Conservation (phyloP, 2,797 vertebrate species). For the Chanos chanos region DNA sequence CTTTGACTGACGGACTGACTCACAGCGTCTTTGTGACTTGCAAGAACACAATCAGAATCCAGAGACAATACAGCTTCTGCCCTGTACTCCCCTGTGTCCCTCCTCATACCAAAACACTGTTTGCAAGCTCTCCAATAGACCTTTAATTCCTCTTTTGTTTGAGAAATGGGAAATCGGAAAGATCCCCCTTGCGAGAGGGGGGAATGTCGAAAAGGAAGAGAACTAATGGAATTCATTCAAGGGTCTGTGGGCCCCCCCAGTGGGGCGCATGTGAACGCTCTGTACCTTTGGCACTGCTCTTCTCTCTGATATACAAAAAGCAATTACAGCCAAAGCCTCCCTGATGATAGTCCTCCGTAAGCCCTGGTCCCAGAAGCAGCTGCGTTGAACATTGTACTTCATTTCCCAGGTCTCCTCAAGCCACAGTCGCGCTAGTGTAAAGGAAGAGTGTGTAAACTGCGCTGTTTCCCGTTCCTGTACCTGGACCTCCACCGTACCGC, state of each 20-base stretch:
- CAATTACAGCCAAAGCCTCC: slow-evolving; percentile 28
- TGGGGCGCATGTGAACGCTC: slow-evolving; percentile 18
- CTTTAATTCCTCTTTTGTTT: slow-evolving; percentile 41
- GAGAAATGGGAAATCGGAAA: slow-evolving; percentile 28
- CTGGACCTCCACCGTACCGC: no score
- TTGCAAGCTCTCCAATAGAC: slow-evolving; percentile 23
- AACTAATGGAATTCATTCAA: slow-evolving; percentile 31
- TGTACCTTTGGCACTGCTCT: slow-evolving; percentile 25
- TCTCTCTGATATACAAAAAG: slow-evolving; percentile 35
- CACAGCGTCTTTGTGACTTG: slow-evolving; percentile 17
- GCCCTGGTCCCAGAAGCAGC: slow-evolving; percentile 33
- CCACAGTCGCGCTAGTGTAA: slow-evolving; percentile 13
- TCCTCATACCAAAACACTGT: slow-evolving; percentile 21
- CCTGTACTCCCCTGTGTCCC: slow-evolving; percentile 16
- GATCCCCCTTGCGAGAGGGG: slow-evolving; percentile 26
- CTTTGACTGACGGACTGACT: slow-evolving; percentile 33
- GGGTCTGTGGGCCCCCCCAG: slow-evolving; percentile 29
- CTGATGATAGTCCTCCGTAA: slow-evolving; percentile 30
- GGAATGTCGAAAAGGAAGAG: slow-evolving; percentile 19
- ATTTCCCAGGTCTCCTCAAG: slow-evolving; percentile 39
- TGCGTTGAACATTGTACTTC: slow-evolving; percentile 18
- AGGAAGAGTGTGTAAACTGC: no score
- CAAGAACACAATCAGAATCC: slow-evolving; percentile 26
- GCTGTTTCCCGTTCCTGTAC: no score
- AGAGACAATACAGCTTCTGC: slow-evolving; percentile 10